Conservation (phyloP, 2,797 vertebrate species). For the Cyprinodon diabolis region DNA sequence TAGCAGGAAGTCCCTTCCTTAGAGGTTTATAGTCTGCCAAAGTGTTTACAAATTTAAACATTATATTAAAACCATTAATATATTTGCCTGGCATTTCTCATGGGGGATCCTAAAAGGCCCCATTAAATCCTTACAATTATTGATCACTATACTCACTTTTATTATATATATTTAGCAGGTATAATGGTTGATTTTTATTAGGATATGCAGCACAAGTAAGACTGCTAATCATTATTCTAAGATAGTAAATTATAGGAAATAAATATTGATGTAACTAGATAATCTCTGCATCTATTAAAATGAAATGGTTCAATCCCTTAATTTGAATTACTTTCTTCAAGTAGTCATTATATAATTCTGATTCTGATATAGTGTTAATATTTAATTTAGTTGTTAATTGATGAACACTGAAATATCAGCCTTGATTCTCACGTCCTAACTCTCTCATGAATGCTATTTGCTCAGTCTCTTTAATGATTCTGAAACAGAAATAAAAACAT, state of each 20-base stretch:
- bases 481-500: not conserved
- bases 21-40: constrained; percentile 39
- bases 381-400: too few species aligned
- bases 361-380: too few species aligned
- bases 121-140: constrained; percentile 27
- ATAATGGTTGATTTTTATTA: constrained; percentile 23
- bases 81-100: constrained; percentile 38
- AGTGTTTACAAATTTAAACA: constrained; percentile 43
- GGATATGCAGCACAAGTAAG: constrained; percentile 1
- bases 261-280: not conserved
- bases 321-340: too few species aligned
- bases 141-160: constrained; percentile 20
- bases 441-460: not conserved
- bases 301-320: not conserved
- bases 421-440: not conserved
- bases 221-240: not conserved
- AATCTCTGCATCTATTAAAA: not conserved
- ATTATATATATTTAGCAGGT: constrained; percentile 20
- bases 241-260: constrained; percentile 2
- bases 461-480: not conserved
- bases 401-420: too few species aligned
- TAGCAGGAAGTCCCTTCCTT: constrained; percentile 40
- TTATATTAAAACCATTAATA: constrained; percentile 28
- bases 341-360: too few species aligned
- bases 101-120: constrained; percentile 20